Percentiles rank a stretch among this genome's conserved stretches.
phyloP scores from a whole-genome alignment of 2,888 invertebrate species.

The Drosophila tripunctata region DNA sequence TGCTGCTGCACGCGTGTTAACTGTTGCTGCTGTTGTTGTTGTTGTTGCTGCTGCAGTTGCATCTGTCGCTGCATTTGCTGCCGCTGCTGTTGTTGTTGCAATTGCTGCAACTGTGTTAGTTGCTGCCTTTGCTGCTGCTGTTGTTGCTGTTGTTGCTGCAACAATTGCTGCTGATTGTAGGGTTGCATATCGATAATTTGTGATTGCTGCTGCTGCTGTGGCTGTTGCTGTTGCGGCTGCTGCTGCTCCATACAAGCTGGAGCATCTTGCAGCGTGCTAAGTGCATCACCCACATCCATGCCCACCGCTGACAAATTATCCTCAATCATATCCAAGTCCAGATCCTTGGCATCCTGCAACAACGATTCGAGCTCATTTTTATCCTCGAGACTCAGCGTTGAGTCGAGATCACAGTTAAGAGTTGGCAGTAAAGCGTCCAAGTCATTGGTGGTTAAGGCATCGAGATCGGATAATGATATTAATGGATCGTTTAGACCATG shows the following conservation, averaged over 20 bases:
- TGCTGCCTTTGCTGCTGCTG: slow-evolving; percentile 50
- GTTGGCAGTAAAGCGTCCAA: slow-evolving; percentile 88
- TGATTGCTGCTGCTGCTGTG: slow-evolving; percentile 53
- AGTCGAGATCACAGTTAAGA: slow-evolving; percentile 85
- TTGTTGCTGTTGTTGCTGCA: slow-evolving; percentile 34
- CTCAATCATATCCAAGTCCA: slow-evolving; percentile 84
- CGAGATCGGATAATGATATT: slow-evolving; percentile 81
- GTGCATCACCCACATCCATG: slow-evolving; percentile 73
- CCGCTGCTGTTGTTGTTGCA: slow-evolving; percentile 46
- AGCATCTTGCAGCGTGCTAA: slow-evolving; percentile 63
- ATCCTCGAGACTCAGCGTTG: slow-evolving; percentile 82
- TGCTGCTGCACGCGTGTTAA: slow-evolving; percentile 55
- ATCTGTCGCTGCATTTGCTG: slow-evolving; percentile 37
- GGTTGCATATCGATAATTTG: slow-evolving; percentile 54
- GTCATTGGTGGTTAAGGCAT: slow-evolving; percentile 85
- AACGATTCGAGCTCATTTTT: slow-evolving; percentile 83
- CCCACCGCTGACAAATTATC: slow-evolving; percentile 85
- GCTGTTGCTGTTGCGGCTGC: slow-evolving; percentile 43
- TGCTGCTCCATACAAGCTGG: slow-evolving; percentile 44
- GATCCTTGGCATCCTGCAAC: slow-evolving; percentile 83
- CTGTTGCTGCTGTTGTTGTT: slow-evolving; percentile 48
- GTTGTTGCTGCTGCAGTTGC: slow-evolving; percentile 44
- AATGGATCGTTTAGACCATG: slow-evolving; percentile 73
- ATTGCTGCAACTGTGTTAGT: slow-evolving; percentile 45
- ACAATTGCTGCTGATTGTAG: slow-evolving; percentile 45